A percentile compares a stretch with the other conserved stretches of the same genome.
phyloP scores from a whole-genome alignment of 2,113 vertebrate species.

The Brachyistius frenatus region DNA sequence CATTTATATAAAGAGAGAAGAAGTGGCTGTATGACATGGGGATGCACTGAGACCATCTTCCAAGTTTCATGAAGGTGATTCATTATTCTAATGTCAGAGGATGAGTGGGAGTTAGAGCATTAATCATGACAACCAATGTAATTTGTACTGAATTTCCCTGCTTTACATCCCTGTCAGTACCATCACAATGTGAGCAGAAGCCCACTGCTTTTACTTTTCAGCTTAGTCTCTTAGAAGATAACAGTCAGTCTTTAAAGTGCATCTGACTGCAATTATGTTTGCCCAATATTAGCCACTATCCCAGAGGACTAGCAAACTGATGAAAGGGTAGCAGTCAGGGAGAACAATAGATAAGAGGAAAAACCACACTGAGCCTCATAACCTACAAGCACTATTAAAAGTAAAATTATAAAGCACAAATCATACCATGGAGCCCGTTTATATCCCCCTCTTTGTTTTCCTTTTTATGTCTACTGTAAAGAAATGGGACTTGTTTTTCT shows the following conservation, averaged over 20 bases:
- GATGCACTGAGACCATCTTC: constrained; percentile 37
- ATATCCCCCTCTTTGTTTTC: background rate
- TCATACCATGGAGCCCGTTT: constrained; percentile 18
- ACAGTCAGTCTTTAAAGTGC: constrained; percentile 29
- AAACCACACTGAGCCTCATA: constrained; percentile 26
- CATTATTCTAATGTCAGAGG: constrained; percentile 31
- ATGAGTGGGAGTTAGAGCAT: constrained; percentile 36
- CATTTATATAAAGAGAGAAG: constrained; percentile 33
- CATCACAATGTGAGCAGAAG: background rate
- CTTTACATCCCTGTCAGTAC: constrained; percentile 31
- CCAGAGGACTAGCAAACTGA: constrained; percentile 29
- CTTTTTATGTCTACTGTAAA: constrained; percentile 31
- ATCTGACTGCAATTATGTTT: constrained; percentile 18
- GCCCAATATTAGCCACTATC: constrained; percentile 22
- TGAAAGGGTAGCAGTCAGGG: constrained; percentile 15
- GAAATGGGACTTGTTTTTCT: constrained; percentile 49
- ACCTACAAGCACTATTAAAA: constrained; percentile 45
- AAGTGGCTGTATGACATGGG: constrained; percentile 9
- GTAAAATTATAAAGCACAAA: constrained; percentile 72
- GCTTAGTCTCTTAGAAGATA: constrained; percentile 1
- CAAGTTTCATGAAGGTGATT: constrained; percentile 34
- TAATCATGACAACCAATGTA: constrained; percentile 18
- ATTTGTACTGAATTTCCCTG: constrained; percentile 13
- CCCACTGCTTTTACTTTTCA: constrained; percentile 25
- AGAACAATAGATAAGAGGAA: constrained; percentile 12